Evolutionary conservation across 2,113 vertebrate genomes (phyloP), one percentile per base, ranked within the genome.

Genomic region (Heterotilapia buettikoferi): DNA sequence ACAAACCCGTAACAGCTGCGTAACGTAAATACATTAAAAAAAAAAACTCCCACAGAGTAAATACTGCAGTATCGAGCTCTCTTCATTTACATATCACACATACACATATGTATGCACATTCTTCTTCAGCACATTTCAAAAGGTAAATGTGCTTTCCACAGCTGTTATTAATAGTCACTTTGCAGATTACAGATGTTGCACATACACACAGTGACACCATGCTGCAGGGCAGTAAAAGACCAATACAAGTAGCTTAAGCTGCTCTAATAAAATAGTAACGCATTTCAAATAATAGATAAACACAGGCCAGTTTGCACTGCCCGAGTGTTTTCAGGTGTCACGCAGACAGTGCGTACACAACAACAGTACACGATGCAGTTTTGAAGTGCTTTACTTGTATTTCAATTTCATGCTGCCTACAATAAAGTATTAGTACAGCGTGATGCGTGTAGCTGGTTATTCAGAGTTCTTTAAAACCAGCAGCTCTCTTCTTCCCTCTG

Each of bases 231-330:
- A 63, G n/a, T 43, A 3, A 6, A 43, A 24, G 7, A 43, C 7
- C 7, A 16, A 9, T 2, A 6, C 38, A 9, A 4, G 36, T 16
- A 43, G n/a, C 5, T 0, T 1, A 68, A 68, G 0, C 0, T 68
- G 11, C 63, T 68, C 19, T 21, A 40, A 40, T 21, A 21, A 68
- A 68, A 40, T 21, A 38, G 63, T 21, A 68, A 68, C 33, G 36
- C 19, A 13, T 38, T 68, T 21, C 33, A 68, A 68, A 5, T 38
- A 38, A 63, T 63, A 33, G 14, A 19, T 33, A 1, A 63, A 66
- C 31, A 38, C 63, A 66, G 59, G 29, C 9, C 4, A 21, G 14
- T 5, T 36, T 66, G 31, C 61, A 66, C 31, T 66, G 61, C 1
- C 18, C 18, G 29, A 6, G 16, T 61, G 29, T 33, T 61, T 61